Evolutionary conservation across 2,888 invertebrate genomes (phyloP).

Genomic region (Troides aeacus): DNA sequence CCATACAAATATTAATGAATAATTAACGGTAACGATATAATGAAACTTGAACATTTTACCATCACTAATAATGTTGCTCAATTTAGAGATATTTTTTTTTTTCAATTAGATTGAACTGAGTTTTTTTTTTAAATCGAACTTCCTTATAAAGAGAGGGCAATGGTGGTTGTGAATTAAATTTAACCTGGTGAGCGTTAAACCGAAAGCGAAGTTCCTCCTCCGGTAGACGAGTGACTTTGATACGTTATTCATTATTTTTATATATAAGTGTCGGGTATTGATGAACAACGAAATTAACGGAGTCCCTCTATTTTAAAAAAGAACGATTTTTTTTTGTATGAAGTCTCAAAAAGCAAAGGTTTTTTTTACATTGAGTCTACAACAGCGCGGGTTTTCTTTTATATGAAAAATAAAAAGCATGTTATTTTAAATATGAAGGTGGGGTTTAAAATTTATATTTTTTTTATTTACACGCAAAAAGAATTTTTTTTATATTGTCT

Average conservation of each 20-base stretch:
- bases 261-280: slow-evolving; percentile 24
- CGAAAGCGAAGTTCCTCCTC: slow-evolving; percentile 57
- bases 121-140: slow-evolving; percentile 44
- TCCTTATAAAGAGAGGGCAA: slow-evolving; percentile 40
- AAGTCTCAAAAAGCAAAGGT: too few relatives aligned
- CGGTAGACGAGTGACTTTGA: slow-evolving; percentile 55
- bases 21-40: slow-evolving; percentile 6
- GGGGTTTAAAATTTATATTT: too few relatives aligned
- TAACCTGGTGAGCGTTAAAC: slow-evolving; percentile 46
- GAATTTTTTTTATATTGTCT: too few relatives aligned
- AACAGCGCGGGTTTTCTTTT: too few relatives aligned
- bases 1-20: neutral
- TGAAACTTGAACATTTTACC: slow-evolving; percentile 63
- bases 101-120: slow-evolving; percentile 41
- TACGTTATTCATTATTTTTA: slow-evolving; percentile 62
- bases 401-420: too few relatives aligned
- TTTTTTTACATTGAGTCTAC: too few relatives aligned
- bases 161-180: slow-evolving; percentile 73
- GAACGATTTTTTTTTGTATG: slow-evolving; percentile 6
- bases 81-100: slow-evolving; percentile 52
- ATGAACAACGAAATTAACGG: slow-evolving; percentile 36
- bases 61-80: slow-evolving; percentile 72
- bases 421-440: too few relatives aligned
- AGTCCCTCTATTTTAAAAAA: slow-evolving; percentile 11
- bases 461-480: too few relatives aligned